These are phyloP conservation scores for Centropus unirufus DNA, from an alignment of 2,113 vertebrate genomes.

Conservation along the genomic window DNA sequence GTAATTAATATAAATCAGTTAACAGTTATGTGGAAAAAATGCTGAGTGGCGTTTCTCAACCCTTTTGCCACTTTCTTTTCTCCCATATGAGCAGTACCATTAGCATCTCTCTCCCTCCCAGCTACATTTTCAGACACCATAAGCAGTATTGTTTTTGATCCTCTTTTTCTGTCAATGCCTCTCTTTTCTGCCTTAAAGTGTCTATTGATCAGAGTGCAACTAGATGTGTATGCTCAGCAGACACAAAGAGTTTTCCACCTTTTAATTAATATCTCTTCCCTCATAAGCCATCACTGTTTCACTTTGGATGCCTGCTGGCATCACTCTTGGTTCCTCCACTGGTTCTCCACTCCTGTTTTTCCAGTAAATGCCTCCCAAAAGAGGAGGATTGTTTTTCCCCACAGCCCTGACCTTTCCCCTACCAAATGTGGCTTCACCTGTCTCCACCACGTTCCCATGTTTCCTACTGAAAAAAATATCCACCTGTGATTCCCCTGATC, in stretches of 20 bases:
- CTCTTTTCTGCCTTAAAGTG: not conserved
- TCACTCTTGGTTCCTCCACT: not conserved
- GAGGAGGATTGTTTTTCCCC: not conserved
- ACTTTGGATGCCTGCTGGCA: not conserved
- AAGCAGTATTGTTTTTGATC: not conserved
- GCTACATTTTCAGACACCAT: rapidly evolving
- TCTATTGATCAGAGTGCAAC: not conserved
- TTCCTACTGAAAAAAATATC: not conserved
- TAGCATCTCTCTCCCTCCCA: not conserved
- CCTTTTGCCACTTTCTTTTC: not conserved
- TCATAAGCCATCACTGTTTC: not conserved
- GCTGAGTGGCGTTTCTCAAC: not conserved
- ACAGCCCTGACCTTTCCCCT: not conserved
- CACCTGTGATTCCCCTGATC: not conserved
- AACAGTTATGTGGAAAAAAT: not conserved
- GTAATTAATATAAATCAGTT: not conserved
- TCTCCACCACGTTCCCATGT: rapidly evolving
- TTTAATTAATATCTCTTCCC: not conserved
- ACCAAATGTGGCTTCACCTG: not conserved
- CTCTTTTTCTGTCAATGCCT: not conserved
- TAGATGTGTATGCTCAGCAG: not conserved
- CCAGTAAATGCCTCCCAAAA: not conserved
- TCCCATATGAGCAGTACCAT: not conserved
- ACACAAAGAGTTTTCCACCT: not conserved
- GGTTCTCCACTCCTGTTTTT: not conserved